Evolutionary conservation across 2,113 vertebrate genomes (phyloP).

Genomic region (Megalops atlanticus): DNA sequence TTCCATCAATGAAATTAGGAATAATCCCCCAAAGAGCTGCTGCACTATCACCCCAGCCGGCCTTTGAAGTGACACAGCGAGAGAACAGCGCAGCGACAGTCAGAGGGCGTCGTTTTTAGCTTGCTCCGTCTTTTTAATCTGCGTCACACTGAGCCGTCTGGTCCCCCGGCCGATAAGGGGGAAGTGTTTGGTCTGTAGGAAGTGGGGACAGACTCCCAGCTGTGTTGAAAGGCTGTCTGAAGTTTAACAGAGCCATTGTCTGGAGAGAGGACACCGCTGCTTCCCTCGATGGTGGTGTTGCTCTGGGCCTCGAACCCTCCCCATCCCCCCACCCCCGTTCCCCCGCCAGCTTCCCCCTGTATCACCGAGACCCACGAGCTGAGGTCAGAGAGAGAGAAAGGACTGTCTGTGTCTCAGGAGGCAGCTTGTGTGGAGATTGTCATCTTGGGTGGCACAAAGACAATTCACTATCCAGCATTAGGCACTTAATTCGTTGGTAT

Average conservation of each 20-base stretch:
- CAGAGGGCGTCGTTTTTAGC: not conserved
- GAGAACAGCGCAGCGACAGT: not conserved
- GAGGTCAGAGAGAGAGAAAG: not conserved
- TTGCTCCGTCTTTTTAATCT: not conserved
- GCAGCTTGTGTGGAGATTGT: not conserved
- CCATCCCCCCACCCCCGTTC: not conserved
- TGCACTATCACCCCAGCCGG: not conserved
- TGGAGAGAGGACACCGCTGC: not conserved
- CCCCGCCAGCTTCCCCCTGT: not conserved
- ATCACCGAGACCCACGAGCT: not conserved
- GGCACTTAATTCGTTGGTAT: no score
- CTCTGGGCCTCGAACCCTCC: not conserved
- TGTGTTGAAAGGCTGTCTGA: constrained; percentile 6
- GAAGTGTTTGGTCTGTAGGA: not conserved
- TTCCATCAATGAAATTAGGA: no score
- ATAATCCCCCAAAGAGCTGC: no score
- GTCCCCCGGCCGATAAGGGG: not conserved
- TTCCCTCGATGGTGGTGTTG: not conserved
- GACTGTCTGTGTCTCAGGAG: not conserved
- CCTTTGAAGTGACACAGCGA: not conserved
- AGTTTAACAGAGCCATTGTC: not conserved
- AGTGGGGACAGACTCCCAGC: not conserved
- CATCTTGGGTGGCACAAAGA: no score
- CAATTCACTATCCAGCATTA: no score
- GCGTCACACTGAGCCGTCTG: not conserved